Conservation (phyloP, 53 echinoderm and acorn worm species). For the Mesocentrotus franciscanus region DNA sequence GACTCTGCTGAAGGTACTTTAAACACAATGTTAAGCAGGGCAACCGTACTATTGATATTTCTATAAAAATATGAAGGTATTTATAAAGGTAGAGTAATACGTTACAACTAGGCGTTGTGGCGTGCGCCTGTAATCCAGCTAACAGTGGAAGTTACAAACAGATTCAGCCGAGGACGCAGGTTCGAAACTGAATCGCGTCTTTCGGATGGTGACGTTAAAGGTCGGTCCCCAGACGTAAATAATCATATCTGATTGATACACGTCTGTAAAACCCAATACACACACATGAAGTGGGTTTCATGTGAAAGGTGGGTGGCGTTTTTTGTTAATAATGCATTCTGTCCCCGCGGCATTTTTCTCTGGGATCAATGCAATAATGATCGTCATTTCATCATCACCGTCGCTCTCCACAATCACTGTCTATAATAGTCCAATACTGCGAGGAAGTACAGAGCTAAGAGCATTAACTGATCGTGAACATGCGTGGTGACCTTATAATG, state of each 20-base stretch:
- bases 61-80: neutral
- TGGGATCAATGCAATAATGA: conserved; percentile 22
- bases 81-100: neutral
- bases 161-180: too few relatives aligned
- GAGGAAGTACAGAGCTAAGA: neutral
- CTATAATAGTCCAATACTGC: neutral
- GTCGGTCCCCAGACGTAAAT: too few relatives aligned
- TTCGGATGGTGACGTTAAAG: too few relatives aligned
- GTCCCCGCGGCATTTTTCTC: neutral
- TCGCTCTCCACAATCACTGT: neutral
- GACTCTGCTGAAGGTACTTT: neutral
- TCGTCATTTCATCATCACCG: conserved; percentile 2
- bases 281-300: neutral
- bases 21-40: neutral
- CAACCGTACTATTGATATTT: neutral
- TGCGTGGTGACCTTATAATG: neutral
- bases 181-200: too few relatives aligned
- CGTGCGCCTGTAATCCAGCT: too few relatives aligned
- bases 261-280: too few relatives aligned
- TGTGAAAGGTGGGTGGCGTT: neutral
- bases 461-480: conserved; percentile 5
- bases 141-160: too few relatives aligned
- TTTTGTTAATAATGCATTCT: neutral
- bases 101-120: too few relatives aligned
- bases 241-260: too few relatives aligned